A percentile compares a stretch with the other conserved stretches of the same genome.
Evolutionary conservation across 2,888 invertebrate genomes (phyloP).

Genomic region (Thymelicus sylvestris): DNA sequence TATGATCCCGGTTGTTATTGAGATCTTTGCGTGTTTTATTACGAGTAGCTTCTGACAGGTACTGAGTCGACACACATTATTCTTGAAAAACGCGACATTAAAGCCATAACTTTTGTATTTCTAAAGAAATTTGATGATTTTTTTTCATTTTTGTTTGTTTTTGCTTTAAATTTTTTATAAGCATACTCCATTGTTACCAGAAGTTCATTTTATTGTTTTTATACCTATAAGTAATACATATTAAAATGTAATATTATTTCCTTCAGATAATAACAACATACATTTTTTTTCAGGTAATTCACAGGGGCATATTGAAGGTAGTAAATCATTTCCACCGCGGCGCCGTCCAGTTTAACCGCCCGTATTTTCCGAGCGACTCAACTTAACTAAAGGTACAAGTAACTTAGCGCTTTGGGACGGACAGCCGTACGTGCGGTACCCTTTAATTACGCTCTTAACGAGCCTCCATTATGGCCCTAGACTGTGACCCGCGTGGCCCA

Average conservation of each 20-base stretch:
- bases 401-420: conserved; percentile 48
- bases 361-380: conserved; percentile 41
- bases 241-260: neutral
- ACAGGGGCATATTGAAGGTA: neutral
- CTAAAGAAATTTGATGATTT: too few species aligned
- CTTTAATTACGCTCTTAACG: conserved; percentile 68
- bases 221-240: neutral
- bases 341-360: conserved; percentile 6
- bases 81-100: too few species aligned
- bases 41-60: too few species aligned
- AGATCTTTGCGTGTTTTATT: too few species aligned
- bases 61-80: too few species aligned
- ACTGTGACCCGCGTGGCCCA: conserved; percentile 40
- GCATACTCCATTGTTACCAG: too few species aligned
- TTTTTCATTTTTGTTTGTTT: too few species aligned
- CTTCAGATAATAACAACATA: neutral
- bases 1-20: too few species aligned
- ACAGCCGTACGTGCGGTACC: conserved; percentile 57
- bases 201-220: too few species aligned
- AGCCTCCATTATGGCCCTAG: conserved; percentile 53
- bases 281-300: neutral
- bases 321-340: conserved; percentile 36
- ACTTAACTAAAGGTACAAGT: conserved; percentile 38
- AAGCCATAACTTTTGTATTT: too few species aligned
- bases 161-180: too few species aligned